These are phyloP conservation scores for Heliconius erato DNA, from an alignment of 2,888 invertebrate species.

Conservation along the genomic window DNA sequence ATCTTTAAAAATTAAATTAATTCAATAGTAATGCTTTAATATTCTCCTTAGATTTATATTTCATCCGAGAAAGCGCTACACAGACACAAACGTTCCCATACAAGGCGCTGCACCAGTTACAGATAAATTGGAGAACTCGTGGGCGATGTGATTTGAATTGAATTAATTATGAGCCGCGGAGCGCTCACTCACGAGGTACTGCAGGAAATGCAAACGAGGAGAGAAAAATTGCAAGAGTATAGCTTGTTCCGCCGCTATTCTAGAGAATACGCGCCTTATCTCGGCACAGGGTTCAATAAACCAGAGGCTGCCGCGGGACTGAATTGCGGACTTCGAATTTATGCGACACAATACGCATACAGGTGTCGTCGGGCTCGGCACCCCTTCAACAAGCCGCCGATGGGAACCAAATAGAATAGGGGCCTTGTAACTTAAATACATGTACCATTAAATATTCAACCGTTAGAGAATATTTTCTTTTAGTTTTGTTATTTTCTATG, in stretches of 20 bases:
- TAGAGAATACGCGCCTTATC: constrained; percentile 69
- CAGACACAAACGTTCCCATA: constrained; percentile 67
- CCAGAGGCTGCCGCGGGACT: constrained; percentile 71
- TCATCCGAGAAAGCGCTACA: constrained; percentile 60
- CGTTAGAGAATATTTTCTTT: constrained; percentile 34
- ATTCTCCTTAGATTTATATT: constrained; percentile 40
- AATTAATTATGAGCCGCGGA: constrained; percentile 78
- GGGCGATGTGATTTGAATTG: constrained; percentile 83
- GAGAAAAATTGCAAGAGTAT: constrained; percentile 72
- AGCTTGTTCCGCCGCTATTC: constrained; percentile 67
- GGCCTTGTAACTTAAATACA: constrained; percentile 28
- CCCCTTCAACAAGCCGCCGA: constrained; percentile 78
- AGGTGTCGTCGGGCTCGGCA: constrained; percentile 79
- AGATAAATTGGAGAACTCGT: constrained; percentile 76
- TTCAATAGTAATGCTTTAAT: background rate
- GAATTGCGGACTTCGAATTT: constrained; percentile 77
- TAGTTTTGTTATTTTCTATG: background rate
- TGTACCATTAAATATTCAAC: constrained; percentile 34
- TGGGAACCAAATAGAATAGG: constrained; percentile 74
- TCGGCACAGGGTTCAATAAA: constrained; percentile 79
- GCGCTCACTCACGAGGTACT: constrained; percentile 71
- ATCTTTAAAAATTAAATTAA: background rate
- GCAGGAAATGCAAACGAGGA: constrained; percentile 74
- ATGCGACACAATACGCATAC: constrained; percentile 84
- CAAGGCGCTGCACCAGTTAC: constrained; percentile 65